Evolutionary conservation across 2,888 invertebrate genomes (phyloP), one percentile per base, ranked within the genome.

Genomic region (Acronicta alni): DNA sequence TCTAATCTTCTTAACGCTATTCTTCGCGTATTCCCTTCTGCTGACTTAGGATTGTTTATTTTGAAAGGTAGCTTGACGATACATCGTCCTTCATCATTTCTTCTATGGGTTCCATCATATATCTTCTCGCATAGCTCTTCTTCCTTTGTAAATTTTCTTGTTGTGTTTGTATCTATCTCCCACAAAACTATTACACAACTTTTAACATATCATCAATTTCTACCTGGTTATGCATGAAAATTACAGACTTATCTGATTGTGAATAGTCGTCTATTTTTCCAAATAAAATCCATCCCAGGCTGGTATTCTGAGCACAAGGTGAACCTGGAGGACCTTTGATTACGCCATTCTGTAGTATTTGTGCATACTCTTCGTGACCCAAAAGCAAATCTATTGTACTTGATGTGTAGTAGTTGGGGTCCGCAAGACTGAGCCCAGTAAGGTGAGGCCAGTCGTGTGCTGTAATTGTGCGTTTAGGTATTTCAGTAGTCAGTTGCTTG

Each of bases 201-300:
- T 42, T 47, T 20, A 32, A 47, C 20, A 55, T 35, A 35, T 41
- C 42, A 12, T 32, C 42, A 10, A 12, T 30, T 8, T 20, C 17
- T 8, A 42, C 2, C 12, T 35, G 32, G 12, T 47, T 26, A 17
- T 47, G 58, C 48, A 64, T 60, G 1, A 54, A 49, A 6, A 61
- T 42, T n/a, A 59, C 8, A 14, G 49, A 54, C 6, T 57, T 12
- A 10, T 43, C 30, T 43, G 18, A 20, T 30, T 38, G 41, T 17
- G 14, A 52, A 42, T 39, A 7, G 8, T 23, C 14, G 26, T 56
- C 10, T 38, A 70, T 43, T 32, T 59, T 53, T 44, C 72, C 73
- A 26, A 67, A 64, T 18, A 75, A 18, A 35, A 75, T 67, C 75
- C 71, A 75, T 14, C 69, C 76, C 16, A 77, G 69, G 38, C 18